These are phyloP conservation scores for Marmota flaviventris DNA, from an alignment of 2,113 vertebrate genomes.

Conservation along the genomic window DNA sequence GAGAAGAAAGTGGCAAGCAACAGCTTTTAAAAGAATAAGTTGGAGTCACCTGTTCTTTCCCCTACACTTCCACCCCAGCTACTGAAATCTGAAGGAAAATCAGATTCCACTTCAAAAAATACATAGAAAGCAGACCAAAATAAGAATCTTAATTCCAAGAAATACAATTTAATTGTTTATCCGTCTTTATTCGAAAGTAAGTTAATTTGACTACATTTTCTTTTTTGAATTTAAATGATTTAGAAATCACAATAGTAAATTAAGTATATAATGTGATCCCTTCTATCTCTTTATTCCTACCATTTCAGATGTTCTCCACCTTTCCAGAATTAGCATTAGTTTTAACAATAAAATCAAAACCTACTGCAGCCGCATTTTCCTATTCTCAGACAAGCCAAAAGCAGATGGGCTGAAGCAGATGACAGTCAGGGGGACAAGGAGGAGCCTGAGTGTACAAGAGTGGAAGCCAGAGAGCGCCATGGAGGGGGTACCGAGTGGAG, in stretches of 20 bases:
- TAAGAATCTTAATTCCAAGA: constrained; percentile 73
- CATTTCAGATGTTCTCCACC: constrained; percentile 61
- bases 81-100: constrained; percentile 49
- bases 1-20: constrained; percentile 64
- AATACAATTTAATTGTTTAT: not conserved
- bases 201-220: not conserved
- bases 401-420: constrained; percentile 82
- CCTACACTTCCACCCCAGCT: constrained; percentile 47
- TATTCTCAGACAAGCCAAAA: constrained; percentile 75
- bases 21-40: constrained; percentile 66
- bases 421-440: constrained; percentile 68
- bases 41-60: not conserved
- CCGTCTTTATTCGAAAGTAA: constrained; percentile 37
- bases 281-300: not conserved
- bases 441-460: constrained; percentile 72
- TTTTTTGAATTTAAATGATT: not conserved
- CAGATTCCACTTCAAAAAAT: constrained; percentile 67
- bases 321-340: constrained; percentile 76
- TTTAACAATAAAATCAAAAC: constrained; percentile 76
- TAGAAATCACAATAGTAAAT: constrained; percentile 12
- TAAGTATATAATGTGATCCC: not conserved
- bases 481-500: constrained; percentile 79
- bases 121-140: constrained; percentile 68
- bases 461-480: not conserved
- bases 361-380: constrained; percentile 74